Base-by-base conservation (phyloP, 2,113 vertebrate genomes). In the Zootoca vivipara region DNA sequence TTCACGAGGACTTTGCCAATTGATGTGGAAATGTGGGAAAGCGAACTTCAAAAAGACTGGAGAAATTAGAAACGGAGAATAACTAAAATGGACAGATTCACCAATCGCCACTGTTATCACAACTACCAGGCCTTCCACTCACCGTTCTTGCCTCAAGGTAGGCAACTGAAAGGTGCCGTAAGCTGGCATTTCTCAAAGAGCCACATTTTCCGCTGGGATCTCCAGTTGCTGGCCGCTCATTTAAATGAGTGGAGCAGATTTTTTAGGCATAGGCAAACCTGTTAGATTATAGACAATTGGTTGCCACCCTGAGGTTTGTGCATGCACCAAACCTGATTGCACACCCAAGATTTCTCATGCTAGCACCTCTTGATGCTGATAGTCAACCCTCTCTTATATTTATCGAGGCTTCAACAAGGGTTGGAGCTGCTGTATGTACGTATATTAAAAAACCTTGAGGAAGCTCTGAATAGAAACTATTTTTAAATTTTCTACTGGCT, bases 401-500 rank as follows among this genome's bases (percentile, higher is more conserved):
- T n/a, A 30, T 15, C 69, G 38, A 40, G 8, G 38, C 77, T 69
- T 67, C 10, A 38, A 67, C 24, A 35, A n/a, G 35, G 56, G 38
- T 26, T 56, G 35, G 56, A 90, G 42, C 28, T 64, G 15, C 67
- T 77, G 46, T 7, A 4, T 10, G 2, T 7, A 4, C 2, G 2
- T 52, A 52, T 52, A 52, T 67, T 42, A 33, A 81, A 70, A 0
- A 18, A 42, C 56, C 12, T 33, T 24, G 80, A 8, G 84, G 74
- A 78, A 73, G 52, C 8, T n/a, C 1, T 35, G 67, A 80, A 62
- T n/a, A 82, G 70, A 52, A 16, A 33, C 3, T 70, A 87, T 95
- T 92, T 90, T 72, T 0, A 91, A 90, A 79, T 89, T 94, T 95
- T 13, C 81, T 91, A 79, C 46, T 85, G 77, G 86, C 91, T 95